A percentile compares a stretch with the other conserved stretches of the same genome.
Conservation (phyloP, 2,113 vertebrate species). For the Stomatorhinus ivindoensis region DNA sequence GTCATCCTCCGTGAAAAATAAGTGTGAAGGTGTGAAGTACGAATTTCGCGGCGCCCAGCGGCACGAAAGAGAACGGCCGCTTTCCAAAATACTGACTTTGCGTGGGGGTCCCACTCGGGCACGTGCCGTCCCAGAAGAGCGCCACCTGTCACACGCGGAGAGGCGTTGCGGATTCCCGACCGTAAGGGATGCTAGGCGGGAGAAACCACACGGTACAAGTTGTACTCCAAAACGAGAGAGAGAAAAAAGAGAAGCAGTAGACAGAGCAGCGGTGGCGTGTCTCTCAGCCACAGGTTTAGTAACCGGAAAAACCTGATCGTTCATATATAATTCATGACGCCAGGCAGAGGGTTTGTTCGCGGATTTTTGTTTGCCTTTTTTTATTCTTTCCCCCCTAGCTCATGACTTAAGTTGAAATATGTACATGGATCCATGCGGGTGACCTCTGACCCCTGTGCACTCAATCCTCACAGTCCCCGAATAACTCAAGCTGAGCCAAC, state of each 20-base stretch:
- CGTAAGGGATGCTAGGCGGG: neutral
- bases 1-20: neutral
- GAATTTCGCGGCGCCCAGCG: neutral
- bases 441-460: slow-evolving; percentile 35
- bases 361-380: neutral
- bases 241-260: neutral
- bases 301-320: neutral
- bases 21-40: neutral
- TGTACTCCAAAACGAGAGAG: neutral
- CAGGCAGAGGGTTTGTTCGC: neutral
- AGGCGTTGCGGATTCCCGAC: neutral
- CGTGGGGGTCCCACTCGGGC: neutral
- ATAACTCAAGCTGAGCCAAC: slow-evolving; percentile 38
- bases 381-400: slow-evolving; percentile 9
- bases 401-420: slow-evolving; percentile 29
- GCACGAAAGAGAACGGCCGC: neutral
- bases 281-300: neutral
- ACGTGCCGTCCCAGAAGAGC: neutral
- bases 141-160: neutral
- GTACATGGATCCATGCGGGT: slow-evolving; percentile 29
- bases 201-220: neutral
- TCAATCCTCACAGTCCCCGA: slow-evolving; percentile 34
- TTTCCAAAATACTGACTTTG: neutral
- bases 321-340: neutral
- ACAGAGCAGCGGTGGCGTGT: neutral